A percentile compares a stretch with the other conserved stretches of the same genome.
phyloP scores from a whole-genome alignment of 2,797 vertebrate genomes.

The Sebastes trivittatus region DNA sequence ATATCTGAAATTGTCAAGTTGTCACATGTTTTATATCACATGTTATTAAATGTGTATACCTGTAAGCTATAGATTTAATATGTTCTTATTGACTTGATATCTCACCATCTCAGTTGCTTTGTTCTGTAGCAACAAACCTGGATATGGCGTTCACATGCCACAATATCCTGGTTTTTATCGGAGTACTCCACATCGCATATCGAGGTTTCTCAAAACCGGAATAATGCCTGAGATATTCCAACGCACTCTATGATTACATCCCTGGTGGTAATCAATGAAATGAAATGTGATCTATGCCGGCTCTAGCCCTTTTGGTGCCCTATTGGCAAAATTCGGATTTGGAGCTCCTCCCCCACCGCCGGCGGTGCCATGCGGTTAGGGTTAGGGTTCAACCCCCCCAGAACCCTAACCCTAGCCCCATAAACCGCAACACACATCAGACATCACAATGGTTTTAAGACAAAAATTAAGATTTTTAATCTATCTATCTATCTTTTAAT shows the following conservation, averaged over 20 bases:
- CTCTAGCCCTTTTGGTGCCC: too few relatives aligned
- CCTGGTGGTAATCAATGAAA: background rate
- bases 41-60: background rate
- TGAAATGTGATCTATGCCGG: background rate
- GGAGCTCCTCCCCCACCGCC: too few relatives aligned
- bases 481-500: too few relatives aligned
- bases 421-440: too few relatives aligned
- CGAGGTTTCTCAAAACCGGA: background rate
- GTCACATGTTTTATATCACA: background rate
- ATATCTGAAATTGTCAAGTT: background rate
- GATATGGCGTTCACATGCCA: background rate
- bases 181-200: background rate
- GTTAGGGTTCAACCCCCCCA: too few relatives aligned
- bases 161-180: background rate
- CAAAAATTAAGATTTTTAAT: accelerated
- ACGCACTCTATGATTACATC: background rate
- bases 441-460: too few relatives aligned
- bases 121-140: background rate
- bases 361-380: too few relatives aligned
- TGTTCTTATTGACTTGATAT: background rate
- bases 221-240: background rate
- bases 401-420: too few relatives aligned
- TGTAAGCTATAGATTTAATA: background rate
- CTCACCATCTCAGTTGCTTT: background rate
- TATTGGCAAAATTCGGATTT: too few relatives aligned